phyloP scores from a whole-genome alignment of 2,888 invertebrate species.

The Mallateleia sp. region DNA sequence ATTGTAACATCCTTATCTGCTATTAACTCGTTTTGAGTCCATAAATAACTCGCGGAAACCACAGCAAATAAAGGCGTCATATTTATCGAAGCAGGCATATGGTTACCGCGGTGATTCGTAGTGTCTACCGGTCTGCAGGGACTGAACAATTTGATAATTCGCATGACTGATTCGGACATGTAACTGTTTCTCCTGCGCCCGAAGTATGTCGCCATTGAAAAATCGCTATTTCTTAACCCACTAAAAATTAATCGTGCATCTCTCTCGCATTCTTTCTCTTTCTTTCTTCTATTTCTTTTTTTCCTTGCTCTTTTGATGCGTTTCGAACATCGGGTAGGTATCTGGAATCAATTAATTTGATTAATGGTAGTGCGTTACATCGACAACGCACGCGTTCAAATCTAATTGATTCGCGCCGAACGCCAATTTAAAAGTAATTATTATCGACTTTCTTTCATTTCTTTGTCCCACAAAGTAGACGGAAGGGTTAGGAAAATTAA shows the following conservation, averaged over 20 bases:
- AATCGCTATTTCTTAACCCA: conserved; percentile 56
- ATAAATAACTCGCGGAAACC: conserved; percentile 16
- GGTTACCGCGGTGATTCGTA: conserved; percentile 27
- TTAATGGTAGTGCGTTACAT: conserved; percentile 21
- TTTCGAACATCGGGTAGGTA: not conserved
- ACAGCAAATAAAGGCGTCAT: conserved; percentile 24
- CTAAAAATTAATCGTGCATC: conserved; percentile 20
- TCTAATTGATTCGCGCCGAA: conserved; percentile 25
- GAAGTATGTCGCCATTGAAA: conserved; percentile 66
- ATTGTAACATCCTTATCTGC: not conserved
- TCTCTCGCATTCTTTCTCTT: not conserved
- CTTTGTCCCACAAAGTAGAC: conserved; percentile 18
- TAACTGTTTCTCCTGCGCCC: conserved; percentile 57
- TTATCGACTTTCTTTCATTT: conserved; percentile 47
- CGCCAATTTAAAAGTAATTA: conserved; percentile 21
- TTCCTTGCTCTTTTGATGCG: not conserved
- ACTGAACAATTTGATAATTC: conserved; percentile 71
- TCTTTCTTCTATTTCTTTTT: not conserved
- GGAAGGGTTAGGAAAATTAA: too few relatives aligned
- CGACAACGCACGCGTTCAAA: not conserved
- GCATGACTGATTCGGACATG: conserved; percentile 65
- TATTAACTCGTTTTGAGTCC: conserved; percentile 6
- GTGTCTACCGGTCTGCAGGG: conserved; percentile 34
- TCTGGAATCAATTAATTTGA: conserved; percentile 58
- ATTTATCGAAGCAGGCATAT: conserved; percentile 41